Conservation (phyloP, 2,113 vertebrate genomes). For the Prunella fulvescens region DNA sequence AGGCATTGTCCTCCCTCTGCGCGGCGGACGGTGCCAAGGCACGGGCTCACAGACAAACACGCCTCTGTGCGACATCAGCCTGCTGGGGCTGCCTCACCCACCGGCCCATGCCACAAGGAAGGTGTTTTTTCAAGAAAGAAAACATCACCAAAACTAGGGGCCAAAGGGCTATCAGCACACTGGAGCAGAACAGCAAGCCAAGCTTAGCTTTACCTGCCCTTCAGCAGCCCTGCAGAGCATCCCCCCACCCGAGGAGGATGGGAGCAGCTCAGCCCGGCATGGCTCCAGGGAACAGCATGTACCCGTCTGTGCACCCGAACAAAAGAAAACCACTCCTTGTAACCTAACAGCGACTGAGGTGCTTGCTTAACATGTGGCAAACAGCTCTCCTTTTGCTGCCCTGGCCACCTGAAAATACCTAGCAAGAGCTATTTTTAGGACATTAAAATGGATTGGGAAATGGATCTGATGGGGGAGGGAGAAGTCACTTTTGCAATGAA, state of each 20-base stretch:
- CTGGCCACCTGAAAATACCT: neutral
- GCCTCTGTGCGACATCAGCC: neutral
- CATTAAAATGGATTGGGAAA: neutral
- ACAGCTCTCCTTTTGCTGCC: constrained; percentile 13
- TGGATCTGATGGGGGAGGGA: neutral
- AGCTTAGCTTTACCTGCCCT: neutral
- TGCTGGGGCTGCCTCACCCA: neutral
- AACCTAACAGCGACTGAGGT: accelerated
- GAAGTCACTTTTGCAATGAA: neutral
- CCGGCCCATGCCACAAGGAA: accelerated
- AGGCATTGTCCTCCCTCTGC: neutral
- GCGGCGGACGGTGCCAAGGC: accelerated
- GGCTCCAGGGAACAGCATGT: accelerated
- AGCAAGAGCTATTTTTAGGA: constrained; percentile 47
- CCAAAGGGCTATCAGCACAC: neutral
- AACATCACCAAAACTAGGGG: neutral
- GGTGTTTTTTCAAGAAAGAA: neutral
- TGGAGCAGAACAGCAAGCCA: neutral
- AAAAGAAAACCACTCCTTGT: neutral
- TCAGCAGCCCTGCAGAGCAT: neutral
- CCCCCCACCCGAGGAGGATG: neutral
- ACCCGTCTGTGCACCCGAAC: accelerated
- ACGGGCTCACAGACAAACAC: neutral
- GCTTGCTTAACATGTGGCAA: neutral
- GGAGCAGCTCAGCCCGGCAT: neutral